A percentile compares a stretch with the other conserved stretches of the same genome.
Conservation (phyloP, 2,797 vertebrate genomes). For the Notamacropus eugenii region DNA sequence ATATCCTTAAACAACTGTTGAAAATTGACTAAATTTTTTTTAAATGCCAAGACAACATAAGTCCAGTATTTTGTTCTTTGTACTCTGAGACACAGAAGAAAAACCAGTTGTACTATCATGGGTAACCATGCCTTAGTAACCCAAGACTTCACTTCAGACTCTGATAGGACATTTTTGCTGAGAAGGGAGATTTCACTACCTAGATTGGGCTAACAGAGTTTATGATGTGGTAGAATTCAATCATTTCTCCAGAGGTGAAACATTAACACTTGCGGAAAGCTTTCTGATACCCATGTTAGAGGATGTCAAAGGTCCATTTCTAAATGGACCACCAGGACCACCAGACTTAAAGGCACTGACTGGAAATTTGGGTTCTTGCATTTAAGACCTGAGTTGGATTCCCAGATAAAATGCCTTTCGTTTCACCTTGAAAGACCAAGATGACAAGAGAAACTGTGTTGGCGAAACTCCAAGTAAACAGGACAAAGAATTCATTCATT, state of each 20-base stretch:
- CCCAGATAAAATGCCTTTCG: slow-evolving; percentile 9
- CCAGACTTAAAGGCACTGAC: neutral
- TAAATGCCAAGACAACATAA: neutral
- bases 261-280: neutral
- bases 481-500: slow-evolving; percentile 54
- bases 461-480: slow-evolving; percentile 13
- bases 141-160: neutral
- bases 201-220: slow-evolving; percentile 6
- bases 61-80: neutral
- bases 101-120: neutral
- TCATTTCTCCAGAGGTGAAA: neutral
- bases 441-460: neutral
- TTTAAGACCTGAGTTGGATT: neutral
- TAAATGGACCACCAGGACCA: neutral
- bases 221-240: neutral
- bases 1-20: neutral
- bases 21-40: neutral
- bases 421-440: slow-evolving; percentile 50
- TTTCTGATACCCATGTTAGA: neutral
- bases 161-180: slow-evolving; percentile 3
- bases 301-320: neutral
- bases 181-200: slow-evolving; percentile 1
- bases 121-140: slow-evolving; percentile 9
- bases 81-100: slow-evolving; percentile 4
- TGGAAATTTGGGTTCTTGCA: neutral